Evolutionary conservation across 2,797 vertebrate genomes (phyloP).

Genomic region (Semotilus atromaculatus): DNA sequence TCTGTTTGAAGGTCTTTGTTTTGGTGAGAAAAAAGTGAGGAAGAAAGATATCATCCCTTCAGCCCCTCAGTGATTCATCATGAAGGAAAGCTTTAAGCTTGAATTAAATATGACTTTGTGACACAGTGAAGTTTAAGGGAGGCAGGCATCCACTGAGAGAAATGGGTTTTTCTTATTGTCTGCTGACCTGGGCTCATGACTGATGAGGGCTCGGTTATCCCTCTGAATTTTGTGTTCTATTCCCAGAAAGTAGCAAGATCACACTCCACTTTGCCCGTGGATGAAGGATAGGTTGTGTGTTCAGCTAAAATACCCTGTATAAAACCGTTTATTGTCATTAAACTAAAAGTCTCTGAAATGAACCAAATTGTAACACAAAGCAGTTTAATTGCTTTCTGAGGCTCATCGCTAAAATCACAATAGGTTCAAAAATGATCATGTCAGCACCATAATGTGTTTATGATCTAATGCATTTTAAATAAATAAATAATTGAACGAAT

Average conservation of each 20-base stretch:
- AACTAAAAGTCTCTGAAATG: constrained; percentile 14
- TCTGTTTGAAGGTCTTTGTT: constrained; percentile 62
- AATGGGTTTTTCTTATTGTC: constrained; percentile 59
- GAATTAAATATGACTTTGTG: constrained; percentile 61
- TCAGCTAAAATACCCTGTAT: not conserved
- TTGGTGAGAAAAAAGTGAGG: constrained; percentile 55
- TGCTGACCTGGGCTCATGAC: constrained; percentile 59
- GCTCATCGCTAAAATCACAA: constrained; percentile 14
- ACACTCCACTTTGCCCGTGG: constrained; percentile 33
- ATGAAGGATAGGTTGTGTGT: constrained; percentile 29
- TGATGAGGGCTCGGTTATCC: constrained; percentile 56
- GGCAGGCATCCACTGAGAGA: constrained; percentile 55
- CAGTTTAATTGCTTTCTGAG: constrained; percentile 21
- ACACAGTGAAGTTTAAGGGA: constrained; percentile 57
- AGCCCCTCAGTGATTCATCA: constrained; percentile 59
- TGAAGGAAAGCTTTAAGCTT: constrained; percentile 60
- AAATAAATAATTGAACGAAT: constrained; percentile 27
- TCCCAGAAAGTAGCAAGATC: constrained; percentile 42
- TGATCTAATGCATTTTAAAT: constrained; percentile 13
- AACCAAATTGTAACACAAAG: not conserved
- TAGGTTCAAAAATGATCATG: constrained; percentile 3
- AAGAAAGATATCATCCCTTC: constrained; percentile 58
- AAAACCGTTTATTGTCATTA: constrained; percentile 8
- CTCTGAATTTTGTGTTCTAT: constrained; percentile 32
- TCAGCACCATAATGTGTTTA: constrained; percentile 34